A percentile compares a stretch with the other conserved stretches of the same genome.
These are phyloP conservation scores for Threskiornis aethiopicus DNA, from an alignment of 2,797 vertebrate species.

Conservation along the genomic window DNA sequence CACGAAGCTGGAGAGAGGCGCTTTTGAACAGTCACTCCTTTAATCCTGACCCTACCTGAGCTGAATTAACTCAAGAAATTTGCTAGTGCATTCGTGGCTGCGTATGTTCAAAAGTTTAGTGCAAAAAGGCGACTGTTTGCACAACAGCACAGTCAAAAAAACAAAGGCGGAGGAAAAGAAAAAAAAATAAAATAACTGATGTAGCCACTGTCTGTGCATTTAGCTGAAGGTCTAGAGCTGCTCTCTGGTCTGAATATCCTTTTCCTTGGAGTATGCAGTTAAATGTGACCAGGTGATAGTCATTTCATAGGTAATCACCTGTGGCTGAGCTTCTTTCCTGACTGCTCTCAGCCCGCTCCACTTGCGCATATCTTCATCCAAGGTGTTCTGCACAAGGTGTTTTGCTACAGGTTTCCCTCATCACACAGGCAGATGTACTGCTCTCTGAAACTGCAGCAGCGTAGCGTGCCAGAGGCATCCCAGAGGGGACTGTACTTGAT, in stretches of 20 bases:
- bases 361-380: rapidly evolving
- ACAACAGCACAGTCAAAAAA: background rate
- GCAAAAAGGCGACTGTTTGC: background rate
- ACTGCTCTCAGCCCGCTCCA: rapidly evolving
- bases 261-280: background rate
- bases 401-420: background rate
- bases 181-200: background rate
- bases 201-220: background rate
- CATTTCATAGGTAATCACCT: background rate
- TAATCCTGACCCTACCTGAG: background rate
- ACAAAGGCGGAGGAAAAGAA: rapidly evolving
- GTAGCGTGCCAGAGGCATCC: background rate
- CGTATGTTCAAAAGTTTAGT: background rate
- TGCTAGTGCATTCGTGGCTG: background rate
- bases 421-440: rapidly evolving
- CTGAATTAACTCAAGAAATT: background rate
- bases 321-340: background rate
- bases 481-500: no score
- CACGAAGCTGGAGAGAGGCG: background rate
- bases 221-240: background rate
- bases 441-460: background rate
- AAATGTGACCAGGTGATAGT: background rate
- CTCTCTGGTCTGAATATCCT: background rate
- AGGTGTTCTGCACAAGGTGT: background rate
- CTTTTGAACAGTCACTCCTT: background rate